Conservation (phyloP, 2,797 vertebrate genomes). For the Gymnodraco acuticeps region DNA sequence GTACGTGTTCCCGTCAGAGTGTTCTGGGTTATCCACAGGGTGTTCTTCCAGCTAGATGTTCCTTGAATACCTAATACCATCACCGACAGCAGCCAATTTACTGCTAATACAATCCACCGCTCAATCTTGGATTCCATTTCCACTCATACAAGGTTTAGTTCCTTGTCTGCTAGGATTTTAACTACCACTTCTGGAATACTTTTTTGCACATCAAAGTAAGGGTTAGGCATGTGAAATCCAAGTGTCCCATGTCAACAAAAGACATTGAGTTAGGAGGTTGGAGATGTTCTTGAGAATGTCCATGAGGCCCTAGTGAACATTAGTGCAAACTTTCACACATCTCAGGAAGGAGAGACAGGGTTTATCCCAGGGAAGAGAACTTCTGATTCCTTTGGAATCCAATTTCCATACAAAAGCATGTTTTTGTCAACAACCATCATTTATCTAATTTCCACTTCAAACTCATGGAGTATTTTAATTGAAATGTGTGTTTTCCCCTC, state of each 20-base stretch:
- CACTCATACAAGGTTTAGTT: background rate
- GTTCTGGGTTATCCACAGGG: background rate
- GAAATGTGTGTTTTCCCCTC: background rate
- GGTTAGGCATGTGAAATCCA: background rate
- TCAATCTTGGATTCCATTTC: background rate
- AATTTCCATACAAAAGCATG: background rate
- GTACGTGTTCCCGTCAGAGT: background rate
- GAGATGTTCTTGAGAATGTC: too few species aligned
- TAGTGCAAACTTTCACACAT: background rate
- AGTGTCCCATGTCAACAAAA: background rate
- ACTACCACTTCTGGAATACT: background rate
- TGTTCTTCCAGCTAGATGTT: background rate
- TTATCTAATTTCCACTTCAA: background rate
- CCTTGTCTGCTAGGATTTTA: background rate
- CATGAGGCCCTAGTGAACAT: background rate
- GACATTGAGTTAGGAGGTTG: background rate
- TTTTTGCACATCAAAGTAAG: background rate
- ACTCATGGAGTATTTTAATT: background rate
- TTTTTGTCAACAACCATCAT: background rate
- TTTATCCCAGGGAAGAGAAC: background rate
- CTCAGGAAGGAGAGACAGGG: background rate
- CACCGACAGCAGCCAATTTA: background rate
- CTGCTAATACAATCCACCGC: background rate
- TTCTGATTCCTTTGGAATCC: background rate
- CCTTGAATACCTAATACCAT: background rate